Evolutionary conservation across 2,797 vertebrate genomes (phyloP), one percentile per base, ranked within the genome.

Genomic region (Gobionotothen gibberifrons): DNA sequence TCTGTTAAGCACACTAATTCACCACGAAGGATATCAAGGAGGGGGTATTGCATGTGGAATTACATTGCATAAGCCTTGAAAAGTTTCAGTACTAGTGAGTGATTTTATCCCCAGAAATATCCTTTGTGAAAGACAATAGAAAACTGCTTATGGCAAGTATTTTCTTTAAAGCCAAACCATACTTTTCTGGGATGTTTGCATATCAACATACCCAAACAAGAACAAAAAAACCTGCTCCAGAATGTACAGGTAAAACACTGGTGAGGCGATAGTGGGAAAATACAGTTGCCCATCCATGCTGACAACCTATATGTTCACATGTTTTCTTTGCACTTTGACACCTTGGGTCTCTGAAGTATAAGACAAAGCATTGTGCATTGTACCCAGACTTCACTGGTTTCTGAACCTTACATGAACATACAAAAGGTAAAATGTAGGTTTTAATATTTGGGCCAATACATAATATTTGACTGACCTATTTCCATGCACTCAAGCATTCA

Each of bases 381-480:
- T 36, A 9, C 64, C 63, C 47, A 72, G 61, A 56, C 32, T 61
- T 59, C 36, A 56, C 1, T 40, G 53, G 16, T 80, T 84, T 85
- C 8, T 46, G 19, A 42, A 75, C 32, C 42, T 77, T 76, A 69
- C 36, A 12, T 29, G 3, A 60, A 72, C 66, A 87, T 81, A 89
- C 26, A 81, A 11, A 79, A 76, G 47, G 47, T 9, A 44, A 67
- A 61, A 90, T 88, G 78, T 87, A 76, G 84, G 90, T 79, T 85
- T 89, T 54, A 42, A 82, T 82, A 90, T 85, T 65, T 84, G 80
- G 88, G 78, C 71, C 87, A 86, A 51, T 29, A 62, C 78, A 69
- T 85, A 90, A 90, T 80, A 84, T 59, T 83, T 49, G 54, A 76
- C 82, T 90, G 79, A 90, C 89, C 90, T 89, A 63, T 40, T 89